Base-by-base conservation (phyloP, 2,113 vertebrate species). In the Sturnira hondurensis region DNA sequence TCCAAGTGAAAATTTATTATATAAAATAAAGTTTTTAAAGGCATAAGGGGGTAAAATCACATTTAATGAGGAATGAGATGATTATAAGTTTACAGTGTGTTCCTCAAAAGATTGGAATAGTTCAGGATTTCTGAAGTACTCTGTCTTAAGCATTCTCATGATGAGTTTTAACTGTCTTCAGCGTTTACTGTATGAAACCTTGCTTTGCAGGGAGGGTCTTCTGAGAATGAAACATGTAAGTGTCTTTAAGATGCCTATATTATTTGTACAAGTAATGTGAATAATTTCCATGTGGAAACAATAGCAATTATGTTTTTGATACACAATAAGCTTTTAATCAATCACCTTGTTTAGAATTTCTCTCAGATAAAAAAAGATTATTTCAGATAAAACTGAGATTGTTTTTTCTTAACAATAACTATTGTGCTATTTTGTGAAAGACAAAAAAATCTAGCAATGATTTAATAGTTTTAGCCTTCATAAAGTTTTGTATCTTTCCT, bases 11-110 rank as follows among this genome's bases (percentile, higher is more conserved):
- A 95, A 97, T 94, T 90, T 92, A 96, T 94, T 95, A 81, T 50
- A 86, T 86, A 76, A 74, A 86, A 71, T 90, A 20, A 93, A 92
- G 7, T 58, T 94, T 96, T 86, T 93, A 92, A 96, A 65, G 95
- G 33, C 63, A 97, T 28, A 95, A 81, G 82, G 61, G 47, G 89
- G 7, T 2, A 96, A 97, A 96, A 93, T 36, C 2, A 20, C 82
- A 87, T 93, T 96, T 97, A 97, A 97, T 97, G 97, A 97, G 94
- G 41, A 54, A 95, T 70, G 95, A 81, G 83, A 93, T 68, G 73
- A 96, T 91, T 98, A 98, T 90, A 97, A 97, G 93, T 11, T 31
- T 77, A 92, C 58, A 95, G 86, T 94, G 22, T 86, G 15, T 56
- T 97, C 89, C 63, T 96, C 87, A 98, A 98, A 97, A 28, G 91